Conservation (phyloP, 2,888 invertebrate genomes). For the Merodon equestris region DNA sequence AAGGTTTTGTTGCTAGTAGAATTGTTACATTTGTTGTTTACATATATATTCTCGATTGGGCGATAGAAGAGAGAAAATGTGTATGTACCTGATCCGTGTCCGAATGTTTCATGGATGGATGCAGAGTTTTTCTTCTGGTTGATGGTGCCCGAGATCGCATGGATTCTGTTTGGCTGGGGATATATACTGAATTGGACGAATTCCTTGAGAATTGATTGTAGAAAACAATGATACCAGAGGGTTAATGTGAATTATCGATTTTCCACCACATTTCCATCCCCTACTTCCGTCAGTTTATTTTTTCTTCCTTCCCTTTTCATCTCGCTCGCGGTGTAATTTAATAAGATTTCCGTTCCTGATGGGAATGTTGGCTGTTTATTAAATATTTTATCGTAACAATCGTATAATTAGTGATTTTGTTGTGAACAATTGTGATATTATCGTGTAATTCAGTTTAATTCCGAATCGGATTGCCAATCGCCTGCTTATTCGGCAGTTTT, state of each 20-base stretch:
- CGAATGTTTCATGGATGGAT: background rate
- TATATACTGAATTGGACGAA: no score
- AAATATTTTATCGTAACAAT: background rate
- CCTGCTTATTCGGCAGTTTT: no score
- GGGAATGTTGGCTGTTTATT: background rate
- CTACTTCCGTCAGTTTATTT: background rate
- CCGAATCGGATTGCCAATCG: no score
- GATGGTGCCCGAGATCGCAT: background rate
- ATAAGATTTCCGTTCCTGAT: slow-evolving; percentile 14
- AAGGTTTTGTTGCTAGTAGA: slow-evolving; percentile 30
- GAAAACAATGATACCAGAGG: background rate
- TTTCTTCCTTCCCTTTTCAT: slow-evolving; percentile 1
- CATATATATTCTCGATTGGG: background rate
- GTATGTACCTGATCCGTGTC: slow-evolving; percentile 11
- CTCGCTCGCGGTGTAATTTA: slow-evolving; percentile 34
- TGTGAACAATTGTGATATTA: background rate
- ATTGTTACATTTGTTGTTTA: slow-evolving; percentile 7
- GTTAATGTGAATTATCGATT: slow-evolving; percentile 41
- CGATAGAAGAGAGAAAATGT: background rate
- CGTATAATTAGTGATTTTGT: slow-evolving; percentile 16
- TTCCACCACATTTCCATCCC: slow-evolving; percentile 30
- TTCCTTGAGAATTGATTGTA: no score
- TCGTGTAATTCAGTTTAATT: no score
- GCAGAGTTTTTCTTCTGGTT: background rate
- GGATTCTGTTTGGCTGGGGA: background rate